A percentile compares a stretch with the other conserved stretches of the same genome.
phyloP scores from a whole-genome alignment of 2,797 vertebrate species.

The Balearica regulorum region DNA sequence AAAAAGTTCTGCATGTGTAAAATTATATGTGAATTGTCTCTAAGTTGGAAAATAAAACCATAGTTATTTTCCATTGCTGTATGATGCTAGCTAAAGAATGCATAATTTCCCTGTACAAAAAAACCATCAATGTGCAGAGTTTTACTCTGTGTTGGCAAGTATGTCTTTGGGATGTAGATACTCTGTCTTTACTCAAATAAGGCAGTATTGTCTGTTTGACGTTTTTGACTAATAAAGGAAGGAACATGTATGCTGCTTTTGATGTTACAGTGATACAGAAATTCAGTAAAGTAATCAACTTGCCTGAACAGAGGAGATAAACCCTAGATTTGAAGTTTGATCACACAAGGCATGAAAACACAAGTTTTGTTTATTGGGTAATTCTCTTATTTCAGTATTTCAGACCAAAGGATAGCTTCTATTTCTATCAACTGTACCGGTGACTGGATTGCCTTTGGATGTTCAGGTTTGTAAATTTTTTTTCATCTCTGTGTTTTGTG shows the following conservation, averaged over 20 bases:
- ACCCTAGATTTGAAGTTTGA: neutral
- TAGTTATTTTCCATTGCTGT: neutral
- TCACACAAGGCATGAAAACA: neutral
- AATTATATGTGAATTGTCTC: neutral
- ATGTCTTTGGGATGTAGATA: neutral
- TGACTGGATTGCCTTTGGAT: slow-evolving; percentile 96
- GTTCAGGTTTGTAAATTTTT: slow-evolving; percentile 79
- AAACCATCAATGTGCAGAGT: neutral
- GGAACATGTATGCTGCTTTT: neutral
- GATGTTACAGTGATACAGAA: neutral
- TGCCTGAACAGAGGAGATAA: neutral
- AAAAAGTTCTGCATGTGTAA: neutral
- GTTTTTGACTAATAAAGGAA: neutral
- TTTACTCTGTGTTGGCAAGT: neutral
- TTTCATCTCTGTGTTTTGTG: neutral
- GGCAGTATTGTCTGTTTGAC: neutral
- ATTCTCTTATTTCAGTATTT: slow-evolving; percentile 79
- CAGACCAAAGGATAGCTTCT: slow-evolving; percentile 88
- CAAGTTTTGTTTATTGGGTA: neutral
- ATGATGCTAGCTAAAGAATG: neutral
- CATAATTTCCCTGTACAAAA: neutral
- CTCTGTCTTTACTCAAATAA: neutral
- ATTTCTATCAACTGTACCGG: slow-evolving; percentile 87
- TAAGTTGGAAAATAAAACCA: neutral
- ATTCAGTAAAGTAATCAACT: neutral